phyloP scores from a whole-genome alignment of 2,797 vertebrate species.

The Onychomys leucogaster region DNA sequence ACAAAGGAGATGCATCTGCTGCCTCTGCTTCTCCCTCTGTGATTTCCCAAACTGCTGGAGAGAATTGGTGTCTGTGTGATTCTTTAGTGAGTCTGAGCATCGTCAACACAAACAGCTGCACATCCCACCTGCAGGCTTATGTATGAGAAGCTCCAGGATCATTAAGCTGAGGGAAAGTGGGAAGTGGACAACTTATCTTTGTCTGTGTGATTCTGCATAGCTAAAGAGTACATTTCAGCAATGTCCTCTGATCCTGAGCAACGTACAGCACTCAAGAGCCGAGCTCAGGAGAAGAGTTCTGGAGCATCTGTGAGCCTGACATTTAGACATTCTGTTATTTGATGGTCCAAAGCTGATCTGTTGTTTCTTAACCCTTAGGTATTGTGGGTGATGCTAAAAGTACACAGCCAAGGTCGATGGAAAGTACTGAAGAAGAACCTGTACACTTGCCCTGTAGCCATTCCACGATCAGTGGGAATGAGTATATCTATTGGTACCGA shows the following conservation, averaged over 20 bases:
- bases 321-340: neutral
- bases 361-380: constrained; percentile 49
- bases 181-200: neutral
- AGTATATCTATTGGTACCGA: constrained; percentile 62
- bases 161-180: neutral
- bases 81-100: neutral
- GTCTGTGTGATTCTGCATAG: neutral
- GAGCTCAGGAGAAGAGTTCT: neutral
- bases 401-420: constrained; percentile 51
- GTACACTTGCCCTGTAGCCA: constrained; percentile 58
- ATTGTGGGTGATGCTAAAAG: constrained; percentile 43
- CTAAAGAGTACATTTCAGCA: neutral
- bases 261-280: neutral
- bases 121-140: neutral
- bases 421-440: neutral
- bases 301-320: neutral
- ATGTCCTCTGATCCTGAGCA: neutral
- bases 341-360: neutral
- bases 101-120: neutral
- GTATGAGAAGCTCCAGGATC: neutral
- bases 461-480: neutral
- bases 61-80: neutral
- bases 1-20: neutral
- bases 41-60: neutral
- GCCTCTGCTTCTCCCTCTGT: neutral